Evolutionary conservation across 2,797 vertebrate species (phyloP).

Genomic region (Scarus forsteni): DNA sequence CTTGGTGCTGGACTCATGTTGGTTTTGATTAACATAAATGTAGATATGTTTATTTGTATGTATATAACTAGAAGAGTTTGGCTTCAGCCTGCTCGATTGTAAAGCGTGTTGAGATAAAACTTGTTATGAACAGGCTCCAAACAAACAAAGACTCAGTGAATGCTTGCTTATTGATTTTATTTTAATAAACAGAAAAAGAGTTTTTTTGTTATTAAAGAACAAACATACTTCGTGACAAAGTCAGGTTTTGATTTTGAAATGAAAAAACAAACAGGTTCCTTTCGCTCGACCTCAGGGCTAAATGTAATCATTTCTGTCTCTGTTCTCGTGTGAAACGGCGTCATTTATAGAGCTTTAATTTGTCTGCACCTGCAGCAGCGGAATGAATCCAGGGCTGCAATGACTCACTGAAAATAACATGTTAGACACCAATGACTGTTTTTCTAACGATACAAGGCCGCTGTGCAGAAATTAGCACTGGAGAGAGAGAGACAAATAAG

Average conservation of each 20-base stretch:
- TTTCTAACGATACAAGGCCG: slow-evolving; percentile 17
- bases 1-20: no score
- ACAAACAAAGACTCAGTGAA: no score
- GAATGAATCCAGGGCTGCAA: slow-evolving; percentile 36
- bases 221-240: slow-evolving; percentile 18
- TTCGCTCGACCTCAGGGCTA: slow-evolving; percentile 29
- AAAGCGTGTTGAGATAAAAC: no score
- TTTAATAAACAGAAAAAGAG: not conserved
- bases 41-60: no score
- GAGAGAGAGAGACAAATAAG: slow-evolving; percentile 30
- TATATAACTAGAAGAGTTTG: no score
- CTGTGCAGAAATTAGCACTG: slow-evolving; percentile 16
- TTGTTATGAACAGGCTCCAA: no score
- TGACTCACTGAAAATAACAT: slow-evolving; percentile 37
- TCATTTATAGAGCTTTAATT: slow-evolving; percentile 46
- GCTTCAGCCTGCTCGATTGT: no score
- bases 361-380: slow-evolving; percentile 27
- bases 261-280: slow-evolving; percentile 18
- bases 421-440: not conserved
- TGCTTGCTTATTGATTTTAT: no score
- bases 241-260: slow-evolving; percentile 1
- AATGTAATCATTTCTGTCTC: slow-evolving; percentile 44
- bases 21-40: no score
- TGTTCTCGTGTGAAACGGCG: slow-evolving; percentile 31
- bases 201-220: not conserved